These are phyloP conservation scores for Leucophenga varia DNA, from an alignment of 1,140 invertebrate species.

Conservation along the genomic window DNA sequence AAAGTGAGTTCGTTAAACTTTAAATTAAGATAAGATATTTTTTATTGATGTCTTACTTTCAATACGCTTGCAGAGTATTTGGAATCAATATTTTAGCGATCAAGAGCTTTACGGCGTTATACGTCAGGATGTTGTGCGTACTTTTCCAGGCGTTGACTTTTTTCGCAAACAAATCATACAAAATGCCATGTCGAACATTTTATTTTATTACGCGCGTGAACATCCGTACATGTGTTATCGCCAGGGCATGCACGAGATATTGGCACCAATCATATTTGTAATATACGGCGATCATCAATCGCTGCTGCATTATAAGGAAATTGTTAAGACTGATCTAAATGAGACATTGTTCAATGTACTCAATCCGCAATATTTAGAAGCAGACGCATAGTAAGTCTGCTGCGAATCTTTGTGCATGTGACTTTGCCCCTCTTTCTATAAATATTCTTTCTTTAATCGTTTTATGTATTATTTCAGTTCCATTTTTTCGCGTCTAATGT, in stretches of 20 bases:
- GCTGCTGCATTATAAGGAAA: constrained; percentile 57
- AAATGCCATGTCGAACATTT: constrained; percentile 64
- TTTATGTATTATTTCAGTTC: constrained; percentile 59
- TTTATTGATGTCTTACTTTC: neutral
- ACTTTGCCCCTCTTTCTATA: too few species aligned
- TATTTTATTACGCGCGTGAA: constrained; percentile 72
- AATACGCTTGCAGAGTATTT: constrained; percentile 63
- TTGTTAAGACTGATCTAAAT: constrained; percentile 46
- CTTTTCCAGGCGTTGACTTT: constrained; percentile 77
- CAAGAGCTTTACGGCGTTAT: constrained; percentile 73
- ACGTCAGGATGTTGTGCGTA: constrained; percentile 77
- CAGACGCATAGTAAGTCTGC: constrained; percentile 73
- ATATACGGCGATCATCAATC: constrained; percentile 72
- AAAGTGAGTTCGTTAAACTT: constrained; percentile 5
- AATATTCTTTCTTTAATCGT: neutral
- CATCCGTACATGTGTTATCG: constrained; percentile 72
- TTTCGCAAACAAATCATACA: constrained; percentile 70
- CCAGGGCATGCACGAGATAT: constrained; percentile 84
- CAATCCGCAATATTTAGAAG: constrained; percentile 68
- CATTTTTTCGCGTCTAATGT: constrained; percentile 73
- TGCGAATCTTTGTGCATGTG: fast-evolving
- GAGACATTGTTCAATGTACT: constrained; percentile 62
- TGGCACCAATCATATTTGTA: constrained; percentile 76
- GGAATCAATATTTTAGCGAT: constrained; percentile 82
- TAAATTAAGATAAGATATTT: neutral